Conservation (phyloP, 2,113 vertebrate genomes). For the Calcarius ornatus region DNA sequence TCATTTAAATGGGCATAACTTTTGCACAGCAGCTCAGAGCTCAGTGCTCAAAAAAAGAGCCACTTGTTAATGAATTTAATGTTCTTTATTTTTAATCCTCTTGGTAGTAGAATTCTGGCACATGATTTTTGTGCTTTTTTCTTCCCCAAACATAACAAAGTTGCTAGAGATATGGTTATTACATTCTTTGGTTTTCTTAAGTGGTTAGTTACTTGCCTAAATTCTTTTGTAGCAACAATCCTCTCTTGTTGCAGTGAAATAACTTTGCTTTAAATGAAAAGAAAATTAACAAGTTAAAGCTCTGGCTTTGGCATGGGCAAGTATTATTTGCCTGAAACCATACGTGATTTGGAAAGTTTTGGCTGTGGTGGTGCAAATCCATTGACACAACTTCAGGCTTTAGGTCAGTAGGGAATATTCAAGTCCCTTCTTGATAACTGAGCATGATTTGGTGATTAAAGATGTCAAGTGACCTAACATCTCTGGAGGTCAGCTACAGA, state of each 20-base stretch:
- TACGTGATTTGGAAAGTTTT: neutral
- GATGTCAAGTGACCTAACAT: neutral
- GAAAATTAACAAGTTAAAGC: neutral
- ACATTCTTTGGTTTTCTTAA: neutral
- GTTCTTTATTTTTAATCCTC: neutral
- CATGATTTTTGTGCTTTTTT: neutral
- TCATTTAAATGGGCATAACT: neutral
- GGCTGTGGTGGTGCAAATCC: neutral
- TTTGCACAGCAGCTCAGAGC: neutral
- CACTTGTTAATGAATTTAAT: slow-evolving; percentile 16
- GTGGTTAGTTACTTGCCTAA: neutral
- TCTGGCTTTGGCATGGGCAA: neutral
- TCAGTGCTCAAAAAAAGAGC: neutral
- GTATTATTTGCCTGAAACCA: neutral
- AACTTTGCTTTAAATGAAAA: neutral
- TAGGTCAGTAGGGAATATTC: neutral
- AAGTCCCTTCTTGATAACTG: neutral
- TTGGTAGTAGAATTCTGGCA: neutral
- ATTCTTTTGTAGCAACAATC: neutral
- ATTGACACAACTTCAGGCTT: neutral
- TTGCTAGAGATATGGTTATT: neutral
- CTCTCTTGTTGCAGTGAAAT: neutral
- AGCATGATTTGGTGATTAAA: neutral
- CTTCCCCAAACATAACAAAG: neutral
- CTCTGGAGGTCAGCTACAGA: neutral